These are phyloP conservation scores for Alethe diademata DNA, from an alignment of 2,113 vertebrate species.

Conservation along the genomic window DNA sequence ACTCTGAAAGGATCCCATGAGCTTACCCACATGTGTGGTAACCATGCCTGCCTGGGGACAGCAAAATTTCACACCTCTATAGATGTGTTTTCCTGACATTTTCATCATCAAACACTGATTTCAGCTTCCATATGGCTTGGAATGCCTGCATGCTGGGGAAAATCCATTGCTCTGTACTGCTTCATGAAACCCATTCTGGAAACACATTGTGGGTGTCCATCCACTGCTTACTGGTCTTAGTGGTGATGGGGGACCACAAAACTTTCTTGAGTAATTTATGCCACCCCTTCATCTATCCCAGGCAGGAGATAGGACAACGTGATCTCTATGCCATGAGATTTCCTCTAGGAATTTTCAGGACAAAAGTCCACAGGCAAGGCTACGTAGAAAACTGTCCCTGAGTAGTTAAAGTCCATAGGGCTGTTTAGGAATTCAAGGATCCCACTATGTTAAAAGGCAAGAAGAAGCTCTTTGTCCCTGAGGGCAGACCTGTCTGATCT, in stretches of 20 bases:
- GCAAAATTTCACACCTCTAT: not conserved
- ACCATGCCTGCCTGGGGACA: not conserved
- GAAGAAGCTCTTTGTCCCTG: not conserved
- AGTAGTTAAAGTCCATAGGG: not conserved
- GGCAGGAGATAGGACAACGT: not conserved
- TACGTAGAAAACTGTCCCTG: not conserved
- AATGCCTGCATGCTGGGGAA: not conserved
- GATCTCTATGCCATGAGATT: not conserved
- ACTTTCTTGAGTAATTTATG: not conserved
- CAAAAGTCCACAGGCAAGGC: not conserved
- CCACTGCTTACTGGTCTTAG: not conserved
- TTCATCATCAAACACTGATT: not conserved
- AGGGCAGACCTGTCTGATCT: not conserved
- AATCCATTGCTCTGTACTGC: not conserved
- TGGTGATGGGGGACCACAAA: not conserved
- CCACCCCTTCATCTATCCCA: not conserved
- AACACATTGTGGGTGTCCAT: not conserved
- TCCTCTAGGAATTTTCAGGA: not conserved
- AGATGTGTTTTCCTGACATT: not conserved
- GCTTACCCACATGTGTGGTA: not conserved
- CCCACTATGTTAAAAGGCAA: not conserved
- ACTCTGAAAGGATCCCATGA: not conserved
- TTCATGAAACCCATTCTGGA: not conserved
- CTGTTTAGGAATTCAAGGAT: not conserved
- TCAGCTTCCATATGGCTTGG: not conserved